Base-by-base conservation (phyloP, 2,888 invertebrate species). In the Cerceris ruficornis region DNA sequence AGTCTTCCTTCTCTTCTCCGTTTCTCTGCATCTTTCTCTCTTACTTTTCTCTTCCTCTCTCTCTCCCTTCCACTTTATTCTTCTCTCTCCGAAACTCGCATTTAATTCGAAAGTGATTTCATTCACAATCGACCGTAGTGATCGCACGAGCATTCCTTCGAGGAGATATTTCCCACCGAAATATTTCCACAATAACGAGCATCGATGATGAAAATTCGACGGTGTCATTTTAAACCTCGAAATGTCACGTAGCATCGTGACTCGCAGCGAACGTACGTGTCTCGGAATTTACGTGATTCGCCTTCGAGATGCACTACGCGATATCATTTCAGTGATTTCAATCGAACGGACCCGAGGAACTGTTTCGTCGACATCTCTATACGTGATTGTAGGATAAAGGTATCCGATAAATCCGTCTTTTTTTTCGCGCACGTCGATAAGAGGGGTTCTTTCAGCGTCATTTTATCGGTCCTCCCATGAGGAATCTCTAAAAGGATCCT, bases 201-300 rank as follows among this genome's bases (percentile, higher is more conserved):
- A 42, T 60, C 65, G 15, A 55, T 59, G 71, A 78, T 58, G n/a
- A 66, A 79, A 78, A 76, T 73, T 78, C 66, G 61, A 72, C 57
- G 57, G 60, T 65, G 68, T 82, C 72, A 65, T 66, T 52, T 69
- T 61, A 69, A 62, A 46, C 46, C 28, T 55, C 41, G 17, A 28
- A 28, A 28, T 28, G 28, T 28, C 28, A 28, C 28, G 28, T 4
- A 50, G 61, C 69, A 70, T 77, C 74, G 82, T 72, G 82, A 81
- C 75, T 75, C 28, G 54, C 28, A 46, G 7, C 28, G 14, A 6
- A 15, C 41, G 65, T 13, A 69, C 54, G 58, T 49, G 57, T 49
- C 69, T 71, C n/a, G 52, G 65, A 60, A 74, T 71, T 74, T 71
- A 81, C 81, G 81, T 81, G 81, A 77, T 46, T 7, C 39, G 70